Evolutionary conservation across 2,113 vertebrate species (phyloP).

Genomic region (Zingel zingel): DNA sequence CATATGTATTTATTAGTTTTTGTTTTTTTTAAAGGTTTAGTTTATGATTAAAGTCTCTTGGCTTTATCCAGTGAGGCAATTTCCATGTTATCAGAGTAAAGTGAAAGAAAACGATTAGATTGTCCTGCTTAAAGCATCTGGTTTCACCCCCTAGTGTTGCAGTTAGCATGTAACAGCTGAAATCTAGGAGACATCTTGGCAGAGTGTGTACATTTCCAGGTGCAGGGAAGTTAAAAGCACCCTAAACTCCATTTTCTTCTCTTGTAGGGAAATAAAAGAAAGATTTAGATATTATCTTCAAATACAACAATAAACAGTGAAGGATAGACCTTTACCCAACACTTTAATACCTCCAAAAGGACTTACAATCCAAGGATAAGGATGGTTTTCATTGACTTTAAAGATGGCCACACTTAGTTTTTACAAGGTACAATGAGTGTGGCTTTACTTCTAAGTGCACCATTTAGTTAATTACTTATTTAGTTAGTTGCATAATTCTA

Average conservation of each 20-base stretch:
- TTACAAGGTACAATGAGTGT: neutral
- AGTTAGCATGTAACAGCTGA: slow-evolving; percentile 37
- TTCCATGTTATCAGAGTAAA: slow-evolving; percentile 41
- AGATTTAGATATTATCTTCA: slow-evolving; percentile 21
- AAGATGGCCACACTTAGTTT: neutral
- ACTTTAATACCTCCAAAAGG: neutral
- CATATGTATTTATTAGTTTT: slow-evolving; percentile 11
- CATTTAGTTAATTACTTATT: neutral
- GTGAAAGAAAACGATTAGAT: slow-evolving; percentile 38
- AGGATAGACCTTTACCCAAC: neutral
- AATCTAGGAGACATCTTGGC: slow-evolving; percentile 59
- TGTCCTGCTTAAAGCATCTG: slow-evolving; percentile 45
- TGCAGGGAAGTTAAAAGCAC: slow-evolving; percentile 46
- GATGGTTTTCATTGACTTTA: neutral
- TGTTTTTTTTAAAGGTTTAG: slow-evolving; percentile 8
- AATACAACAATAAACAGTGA: slow-evolving; percentile 26
- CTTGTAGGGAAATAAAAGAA: slow-evolving; percentile 24
- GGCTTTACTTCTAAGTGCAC: neutral
- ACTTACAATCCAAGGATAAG: neutral
- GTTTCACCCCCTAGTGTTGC: slow-evolving; percentile 46
- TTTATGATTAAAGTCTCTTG: slow-evolving; percentile 15
- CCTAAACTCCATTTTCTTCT: neutral
- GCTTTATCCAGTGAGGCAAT: slow-evolving; percentile 15
- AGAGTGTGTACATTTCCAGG: slow-evolving; percentile 48
- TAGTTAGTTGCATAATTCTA: neutral